phyloP scores from a whole-genome alignment of 53 echinoderm and acorn worm species.

The Holothuria scabra region DNA sequence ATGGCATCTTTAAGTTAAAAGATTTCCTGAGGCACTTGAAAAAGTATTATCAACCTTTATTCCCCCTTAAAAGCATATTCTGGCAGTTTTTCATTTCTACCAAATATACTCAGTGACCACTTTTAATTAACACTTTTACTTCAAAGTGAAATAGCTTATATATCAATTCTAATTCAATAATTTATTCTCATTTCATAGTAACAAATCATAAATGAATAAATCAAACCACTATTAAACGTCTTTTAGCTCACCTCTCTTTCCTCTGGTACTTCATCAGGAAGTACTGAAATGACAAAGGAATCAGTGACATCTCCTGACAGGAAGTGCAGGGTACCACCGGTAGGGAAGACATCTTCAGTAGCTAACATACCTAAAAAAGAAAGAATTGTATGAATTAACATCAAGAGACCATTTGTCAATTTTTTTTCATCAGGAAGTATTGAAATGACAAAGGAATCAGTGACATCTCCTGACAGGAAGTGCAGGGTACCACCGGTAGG shows the following conservation, averaged over 20 bases:
- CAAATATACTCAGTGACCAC: too few species aligned
- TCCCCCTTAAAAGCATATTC: too few species aligned
- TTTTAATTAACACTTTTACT: too few species aligned
- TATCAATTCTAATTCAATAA: background rate
- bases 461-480: constrained; percentile 78
- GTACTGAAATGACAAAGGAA: constrained; percentile 73
- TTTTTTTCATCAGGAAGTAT: constrained; percentile 87
- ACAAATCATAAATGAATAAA: background rate
- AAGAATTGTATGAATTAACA: background rate
- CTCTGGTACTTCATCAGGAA: constrained; percentile 90
- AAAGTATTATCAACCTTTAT: too few species aligned
- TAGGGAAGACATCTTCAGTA: constrained; percentile 86
- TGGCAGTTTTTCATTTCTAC: too few species aligned
- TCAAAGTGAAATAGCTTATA: too few species aligned
- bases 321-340: constrained; percentile 92
- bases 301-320: constrained; percentile 73
- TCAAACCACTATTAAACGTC: background rate
- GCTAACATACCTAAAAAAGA: constrained; percentile 70
- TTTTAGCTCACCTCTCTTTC: constrained; percentile 80
- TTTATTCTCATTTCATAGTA: background rate
- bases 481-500: constrained; percentile 94
- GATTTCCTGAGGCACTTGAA: too few species aligned
- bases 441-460: constrained; percentile 71
- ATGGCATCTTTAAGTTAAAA: too few species aligned
- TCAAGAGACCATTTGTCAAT: background rate